A percentile compares a stretch with the other conserved stretches of the same genome.
Conservation (phyloP, 1,140 invertebrate genomes). For the Meloidogyne floridensis region DNA sequence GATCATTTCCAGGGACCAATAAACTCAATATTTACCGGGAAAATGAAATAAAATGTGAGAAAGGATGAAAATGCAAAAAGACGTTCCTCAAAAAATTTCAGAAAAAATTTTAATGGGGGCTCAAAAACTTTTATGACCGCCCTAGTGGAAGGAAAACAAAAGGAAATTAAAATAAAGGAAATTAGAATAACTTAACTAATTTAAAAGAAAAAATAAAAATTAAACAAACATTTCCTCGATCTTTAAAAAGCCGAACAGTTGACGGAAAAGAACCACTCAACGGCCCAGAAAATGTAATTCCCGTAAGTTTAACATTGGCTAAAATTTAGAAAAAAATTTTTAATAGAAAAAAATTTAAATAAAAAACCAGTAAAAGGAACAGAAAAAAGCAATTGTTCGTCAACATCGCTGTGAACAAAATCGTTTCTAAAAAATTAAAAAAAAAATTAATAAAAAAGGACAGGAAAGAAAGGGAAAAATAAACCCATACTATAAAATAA, state of each 20-base stretch:
- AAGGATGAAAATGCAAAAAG: too few species aligned
- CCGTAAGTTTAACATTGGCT: constrained; percentile 84
- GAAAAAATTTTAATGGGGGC: too few species aligned
- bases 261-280: constrained; percentile 78
- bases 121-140: too few species aligned
- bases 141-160: too few species aligned
- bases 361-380: constrained; percentile 84
- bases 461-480: too few species aligned
- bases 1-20: too few species aligned
- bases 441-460: not conserved
- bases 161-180: too few species aligned
- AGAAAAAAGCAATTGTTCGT: constrained; percentile 90
- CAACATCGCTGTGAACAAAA: constrained; percentile 90
- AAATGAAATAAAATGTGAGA: too few species aligned
- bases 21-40: too few species aligned
- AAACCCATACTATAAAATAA: too few species aligned
- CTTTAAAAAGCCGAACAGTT: constrained; percentile 79
- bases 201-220: constrained; percentile 12
- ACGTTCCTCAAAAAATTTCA: too few species aligned
- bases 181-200: too few species aligned
- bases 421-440: constrained; percentile 67
- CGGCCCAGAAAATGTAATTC: constrained; percentile 84
- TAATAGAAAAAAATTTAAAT: constrained; percentile 8
- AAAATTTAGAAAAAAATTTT: not conserved
- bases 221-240: constrained; percentile 46